Evolutionary conservation across 30 jellyfish, hydroid and myxozoan genomes (phyloP).

Genomic region (Phacellophora camtschatica): DNA sequence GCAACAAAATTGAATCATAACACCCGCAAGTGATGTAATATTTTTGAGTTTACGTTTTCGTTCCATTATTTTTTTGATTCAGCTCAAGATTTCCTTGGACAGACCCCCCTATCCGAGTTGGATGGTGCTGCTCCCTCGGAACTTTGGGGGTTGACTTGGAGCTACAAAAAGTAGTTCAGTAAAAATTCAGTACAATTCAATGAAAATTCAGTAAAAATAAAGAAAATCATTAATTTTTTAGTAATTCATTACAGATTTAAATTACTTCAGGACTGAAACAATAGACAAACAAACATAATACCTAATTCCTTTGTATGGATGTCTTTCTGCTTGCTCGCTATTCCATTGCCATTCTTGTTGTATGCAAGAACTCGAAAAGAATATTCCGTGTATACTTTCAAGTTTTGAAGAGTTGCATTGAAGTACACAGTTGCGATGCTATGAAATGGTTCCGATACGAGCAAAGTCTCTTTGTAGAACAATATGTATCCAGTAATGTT

Average conservation of each 20-base stretch:
- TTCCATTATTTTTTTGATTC: too few relatives aligned
- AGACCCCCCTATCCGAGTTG: too few relatives aligned
- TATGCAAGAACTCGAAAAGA: conserved; percentile 61
- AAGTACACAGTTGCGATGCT: conserved; percentile 43
- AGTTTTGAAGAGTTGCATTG: conserved; percentile 11
- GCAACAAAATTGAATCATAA: too few relatives aligned
- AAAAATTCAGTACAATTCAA: too few relatives aligned
- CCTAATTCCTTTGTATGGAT: conserved; percentile 48
- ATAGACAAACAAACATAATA: background rate
- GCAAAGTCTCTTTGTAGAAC: conserved; percentile 36
- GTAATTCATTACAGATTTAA: too few relatives aligned
- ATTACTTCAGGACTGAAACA: too few relatives aligned
- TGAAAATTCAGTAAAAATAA: too few relatives aligned
- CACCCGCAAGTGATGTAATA: too few relatives aligned
- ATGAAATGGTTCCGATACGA: conserved; percentile 28
- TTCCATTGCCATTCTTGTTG: conserved; percentile 74
- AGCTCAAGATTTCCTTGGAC: too few relatives aligned
- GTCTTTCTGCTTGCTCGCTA: conserved; percentile 41
- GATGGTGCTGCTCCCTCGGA: too few relatives aligned
- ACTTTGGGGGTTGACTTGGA: conserved; percentile 80
- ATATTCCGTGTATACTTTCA: conserved; percentile 62
- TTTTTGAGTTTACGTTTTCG: too few relatives aligned
- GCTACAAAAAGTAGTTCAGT: conserved; percentile 17
- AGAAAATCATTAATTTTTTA: too few relatives aligned
- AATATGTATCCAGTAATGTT: conserved; percentile 56